Evolutionary conservation across 2,888 invertebrate species (phyloP).

Genomic region (Allacma fusca): DNA sequence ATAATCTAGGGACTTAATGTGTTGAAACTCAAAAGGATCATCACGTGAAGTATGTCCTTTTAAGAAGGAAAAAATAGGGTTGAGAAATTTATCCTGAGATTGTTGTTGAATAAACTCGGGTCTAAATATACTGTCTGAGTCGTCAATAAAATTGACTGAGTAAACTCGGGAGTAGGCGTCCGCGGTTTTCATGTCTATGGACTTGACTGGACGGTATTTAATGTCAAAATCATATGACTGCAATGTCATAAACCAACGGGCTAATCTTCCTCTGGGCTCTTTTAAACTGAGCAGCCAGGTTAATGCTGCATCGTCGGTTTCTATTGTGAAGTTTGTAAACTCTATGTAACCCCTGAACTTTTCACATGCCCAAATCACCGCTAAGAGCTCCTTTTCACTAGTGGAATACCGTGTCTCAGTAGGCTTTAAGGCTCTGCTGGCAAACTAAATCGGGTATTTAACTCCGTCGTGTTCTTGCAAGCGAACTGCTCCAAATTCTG

Average conservation of each 20-base stretch:
- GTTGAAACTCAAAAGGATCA: no score
- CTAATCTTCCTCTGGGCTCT: conserved; percentile 64
- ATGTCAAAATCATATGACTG: conserved; percentile 64
- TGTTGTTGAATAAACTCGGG: no score
- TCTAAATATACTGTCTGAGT: no score
- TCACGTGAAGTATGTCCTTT: no score
- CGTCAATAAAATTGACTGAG: no score
- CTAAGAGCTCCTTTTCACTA: conserved; percentile 64
- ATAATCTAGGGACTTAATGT: no score
- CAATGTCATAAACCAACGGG: conserved; percentile 65
- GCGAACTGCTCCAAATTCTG: conserved; percentile 61
- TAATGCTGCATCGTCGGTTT: conserved; percentile 66
- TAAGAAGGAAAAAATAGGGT: no score
- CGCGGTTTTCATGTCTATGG: conserved; percentile 61
- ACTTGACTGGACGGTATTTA: conserved; percentile 62
- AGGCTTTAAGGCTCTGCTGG: conserved; percentile 52
- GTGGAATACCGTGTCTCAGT: conserved; percentile 64
- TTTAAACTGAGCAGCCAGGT: conserved; percentile 65
- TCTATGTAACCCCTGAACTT: conserved; percentile 65
- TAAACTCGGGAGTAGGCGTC: no score
- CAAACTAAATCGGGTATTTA: no score
- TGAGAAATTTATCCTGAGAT: no score
- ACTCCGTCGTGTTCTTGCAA: no score
- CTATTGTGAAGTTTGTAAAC: conserved; percentile 62
- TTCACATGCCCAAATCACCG: conserved; percentile 63